These are phyloP conservation scores for Bombus affinis DNA, from an alignment of 1,140 invertebrate species.

Conservation along the genomic window DNA sequence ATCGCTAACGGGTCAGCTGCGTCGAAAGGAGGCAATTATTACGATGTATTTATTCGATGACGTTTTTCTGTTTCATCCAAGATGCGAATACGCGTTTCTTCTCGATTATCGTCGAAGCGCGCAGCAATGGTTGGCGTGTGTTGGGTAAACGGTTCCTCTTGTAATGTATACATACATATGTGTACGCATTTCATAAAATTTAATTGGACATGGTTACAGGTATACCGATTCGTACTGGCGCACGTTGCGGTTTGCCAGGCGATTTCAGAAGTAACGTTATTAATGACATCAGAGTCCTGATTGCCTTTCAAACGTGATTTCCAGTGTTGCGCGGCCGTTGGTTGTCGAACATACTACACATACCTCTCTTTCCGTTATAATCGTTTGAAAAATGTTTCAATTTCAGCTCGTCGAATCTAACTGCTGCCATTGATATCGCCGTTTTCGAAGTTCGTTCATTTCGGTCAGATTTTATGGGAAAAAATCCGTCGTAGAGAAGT, in stretches of 20 bases:
- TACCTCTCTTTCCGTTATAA: slow-evolving; percentile 39
- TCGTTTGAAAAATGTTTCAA: slow-evolving; percentile 70
- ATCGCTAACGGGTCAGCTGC: too few relatives aligned
- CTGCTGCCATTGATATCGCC: slow-evolving; percentile 27
- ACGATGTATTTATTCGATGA: neutral
- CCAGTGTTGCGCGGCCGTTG: too few relatives aligned
- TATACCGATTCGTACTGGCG: slow-evolving; percentile 44
- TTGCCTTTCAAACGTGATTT: slow-evolving; percentile 66
- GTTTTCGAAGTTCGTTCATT: slow-evolving; percentile 24
- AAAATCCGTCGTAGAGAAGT: slow-evolving; percentile 21
- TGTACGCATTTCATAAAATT: slow-evolving; percentile 66
- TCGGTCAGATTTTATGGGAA: neutral
- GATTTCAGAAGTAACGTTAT: slow-evolving; percentile 63
- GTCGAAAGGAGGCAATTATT: neutral
- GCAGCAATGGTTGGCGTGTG: neutral
- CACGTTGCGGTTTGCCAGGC: slow-evolving; percentile 31
- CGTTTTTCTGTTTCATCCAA: too few relatives aligned
- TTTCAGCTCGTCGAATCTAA: slow-evolving; percentile 51
- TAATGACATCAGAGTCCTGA: slow-evolving; percentile 68
- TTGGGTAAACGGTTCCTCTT: neutral
- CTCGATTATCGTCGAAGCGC: neutral
- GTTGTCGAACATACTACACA: neutral
- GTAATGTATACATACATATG: neutral
- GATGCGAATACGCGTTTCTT: neutral
- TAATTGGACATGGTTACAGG: slow-evolving; percentile 69